phyloP scores from a whole-genome alignment of 2,888 invertebrate species.

The Cantharis rustica region DNA sequence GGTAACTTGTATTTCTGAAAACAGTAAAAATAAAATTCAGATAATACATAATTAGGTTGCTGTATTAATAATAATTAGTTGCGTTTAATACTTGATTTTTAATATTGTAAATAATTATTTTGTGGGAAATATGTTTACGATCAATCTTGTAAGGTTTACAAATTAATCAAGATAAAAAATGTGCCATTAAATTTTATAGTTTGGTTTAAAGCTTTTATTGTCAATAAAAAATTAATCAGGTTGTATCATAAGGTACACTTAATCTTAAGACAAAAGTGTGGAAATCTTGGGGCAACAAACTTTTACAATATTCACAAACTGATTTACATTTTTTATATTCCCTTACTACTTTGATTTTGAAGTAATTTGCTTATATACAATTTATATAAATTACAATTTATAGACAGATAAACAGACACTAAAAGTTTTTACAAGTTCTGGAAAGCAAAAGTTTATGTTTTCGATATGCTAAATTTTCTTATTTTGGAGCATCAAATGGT shows the following conservation, averaged over 20 bases:
- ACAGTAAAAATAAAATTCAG: not conserved
- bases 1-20: slow-evolving; percentile 5
- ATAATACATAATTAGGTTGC: not conserved
- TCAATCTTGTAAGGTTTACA: slow-evolving; percentile 22
- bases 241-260: not conserved
- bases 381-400: not conserved
- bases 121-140: slow-evolving; percentile 21
- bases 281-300: not conserved
- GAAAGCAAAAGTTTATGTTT: not conserved
- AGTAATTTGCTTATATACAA: not conserved
- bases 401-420: not conserved
- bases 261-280: not conserved
- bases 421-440: not conserved
- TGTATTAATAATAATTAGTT: slow-evolving; percentile 2
- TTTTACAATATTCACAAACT: not conserved
- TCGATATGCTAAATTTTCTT: not conserved
- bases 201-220: slow-evolving; percentile 16
- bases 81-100: not conserved
- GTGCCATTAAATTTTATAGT: slow-evolving; percentile 21
- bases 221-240: slow-evolving; percentile 14
- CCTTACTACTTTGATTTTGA: not conserved
- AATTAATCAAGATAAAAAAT: slow-evolving; percentile 23
- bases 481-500: not conserved
- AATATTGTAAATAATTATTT: not conserved
- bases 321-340: not conserved